Base-by-base conservation (phyloP, 2,113 vertebrate species). In the Bubo blakistoni region DNA sequence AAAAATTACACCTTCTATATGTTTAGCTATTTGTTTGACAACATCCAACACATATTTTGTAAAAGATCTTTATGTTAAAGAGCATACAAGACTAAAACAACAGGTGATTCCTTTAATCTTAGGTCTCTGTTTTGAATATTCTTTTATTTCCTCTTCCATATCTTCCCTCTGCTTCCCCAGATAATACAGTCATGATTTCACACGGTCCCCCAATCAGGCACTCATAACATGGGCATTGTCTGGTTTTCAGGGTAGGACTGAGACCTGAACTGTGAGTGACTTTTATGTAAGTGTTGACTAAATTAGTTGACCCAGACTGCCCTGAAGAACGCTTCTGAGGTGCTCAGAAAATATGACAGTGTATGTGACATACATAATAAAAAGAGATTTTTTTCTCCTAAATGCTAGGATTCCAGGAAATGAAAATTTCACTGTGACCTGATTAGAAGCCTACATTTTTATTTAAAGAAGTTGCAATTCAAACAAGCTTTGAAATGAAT, bases 371-470 rank as follows among this genome's bases (percentile, higher is more conserved):
- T 38, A 66, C 58, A 80, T 88, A 95, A 93, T 80, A 74, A 84
- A 90, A 83, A 76, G 78, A 89, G 47, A 78, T 62, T 96, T 96
- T 96, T 88, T 71, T 86, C 88, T 93, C 55, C 52, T 90, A 82
- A 90, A 92, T 49, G 47, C 66, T 51, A 36, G 32, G 71, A 73
- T 88, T 96, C 47, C 86, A 95, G 81, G 88, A 97, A 96, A 93
- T 92, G 18, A 96, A 88, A 93, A 81, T 88, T 94, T 94, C 72
- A 17, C 42, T 59, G 38, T 73, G 76, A 90, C 72, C 67, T 90
- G 88, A 95, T 95, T 96, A 92, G 78, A 95, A 93, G 85, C 58
- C 71, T 91, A 14, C 63, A 32, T 73, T 59, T 76, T 92, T 66
- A 83, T 96, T 96, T 92, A 78, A 94, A 67, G 42, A 67, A 63